Evolutionary conservation across 1,140 invertebrate genomes (phyloP).

Genomic region (Eriocheir sinensis): DNA sequence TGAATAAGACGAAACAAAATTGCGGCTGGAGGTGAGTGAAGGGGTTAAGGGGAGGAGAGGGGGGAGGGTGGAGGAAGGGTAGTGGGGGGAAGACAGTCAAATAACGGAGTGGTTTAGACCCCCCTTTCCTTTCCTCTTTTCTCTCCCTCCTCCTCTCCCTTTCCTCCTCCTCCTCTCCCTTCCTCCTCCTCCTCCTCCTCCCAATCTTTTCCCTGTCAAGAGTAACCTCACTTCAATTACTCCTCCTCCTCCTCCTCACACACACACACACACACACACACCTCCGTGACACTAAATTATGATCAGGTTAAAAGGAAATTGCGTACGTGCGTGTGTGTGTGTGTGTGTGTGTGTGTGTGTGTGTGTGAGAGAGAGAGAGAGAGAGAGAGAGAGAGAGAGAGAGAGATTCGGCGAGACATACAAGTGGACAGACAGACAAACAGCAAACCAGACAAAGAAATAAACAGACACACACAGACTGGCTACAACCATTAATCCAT

Average conservation of each 20-base stretch:
- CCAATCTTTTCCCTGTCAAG: neutral
- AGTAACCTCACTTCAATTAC: neutral
- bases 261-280: conserved; percentile 22
- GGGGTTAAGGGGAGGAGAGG: neutral
- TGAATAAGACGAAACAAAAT: neutral
- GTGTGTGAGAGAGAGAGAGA: neutral
- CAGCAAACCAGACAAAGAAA: too few relatives aligned
- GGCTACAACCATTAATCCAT: too few relatives aligned
- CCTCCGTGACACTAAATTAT: neutral
- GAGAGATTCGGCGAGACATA: neutral
- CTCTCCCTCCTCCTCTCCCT: neutral
- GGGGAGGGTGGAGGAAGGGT: neutral
- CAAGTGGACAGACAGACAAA: too few relatives aligned
- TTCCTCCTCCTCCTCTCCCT: neutral
- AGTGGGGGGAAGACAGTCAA: neutral
- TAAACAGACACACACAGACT: too few relatives aligned
- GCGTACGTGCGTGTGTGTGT: neutral
- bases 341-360: neutral
- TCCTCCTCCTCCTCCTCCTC: neutral
- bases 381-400: neutral
- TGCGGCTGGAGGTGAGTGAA: neutral
- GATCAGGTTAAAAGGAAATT: conserved; percentile 26
- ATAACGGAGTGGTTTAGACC: neutral
- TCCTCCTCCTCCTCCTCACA: neutral
- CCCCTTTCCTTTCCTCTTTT: neutral